Evolutionary conservation across 2,797 vertebrate species (phyloP).

Genomic region (Trachops cirrhosus): DNA sequence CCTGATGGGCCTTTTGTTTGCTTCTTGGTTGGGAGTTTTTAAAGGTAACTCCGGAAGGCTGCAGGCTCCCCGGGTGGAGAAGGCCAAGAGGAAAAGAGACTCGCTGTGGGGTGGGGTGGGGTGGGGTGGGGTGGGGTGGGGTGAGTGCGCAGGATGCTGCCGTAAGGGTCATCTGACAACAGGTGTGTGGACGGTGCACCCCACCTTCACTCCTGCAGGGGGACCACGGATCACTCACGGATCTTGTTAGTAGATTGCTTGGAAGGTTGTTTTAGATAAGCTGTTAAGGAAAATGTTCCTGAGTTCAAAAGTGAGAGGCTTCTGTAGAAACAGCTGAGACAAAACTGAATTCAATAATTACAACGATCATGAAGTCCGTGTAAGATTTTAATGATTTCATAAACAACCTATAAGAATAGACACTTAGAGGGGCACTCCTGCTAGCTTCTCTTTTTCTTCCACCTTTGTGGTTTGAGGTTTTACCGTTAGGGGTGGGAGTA

Average conservation of each 20-base stretch:
- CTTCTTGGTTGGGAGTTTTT: slow-evolving; percentile 51
- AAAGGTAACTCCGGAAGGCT: slow-evolving; percentile 59
- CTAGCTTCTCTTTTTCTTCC: slow-evolving; percentile 16
- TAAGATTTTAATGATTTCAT: slow-evolving; percentile 63
- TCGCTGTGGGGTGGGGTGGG: neutral
- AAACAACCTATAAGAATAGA: slow-evolving; percentile 56
- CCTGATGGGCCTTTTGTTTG: slow-evolving; percentile 66
- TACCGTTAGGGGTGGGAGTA: neutral
- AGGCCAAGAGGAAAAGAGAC: slow-evolving; percentile 13
- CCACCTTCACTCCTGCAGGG: neutral
- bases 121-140: neutral
- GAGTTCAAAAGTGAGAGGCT: slow-evolving; percentile 32
- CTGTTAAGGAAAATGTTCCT: neutral
- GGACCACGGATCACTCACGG: neutral
- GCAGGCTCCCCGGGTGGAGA: neutral
- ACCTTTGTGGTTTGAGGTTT: slow-evolving; percentile 72
- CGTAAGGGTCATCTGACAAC: slow-evolving; percentile 60
- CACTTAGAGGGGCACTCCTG: slow-evolving; percentile 42
- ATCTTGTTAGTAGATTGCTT: neutral
- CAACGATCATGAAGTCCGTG: neutral
- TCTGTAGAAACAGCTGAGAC: neutral
- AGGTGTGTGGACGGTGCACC: slow-evolving; percentile 49
- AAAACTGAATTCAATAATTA: neutral
- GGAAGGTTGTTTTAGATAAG: neutral
- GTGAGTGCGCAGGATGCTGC: neutral